These are phyloP conservation scores for Drosophila nigritarsus DNA, from an alignment of 2,888 invertebrate genomes.

Conservation along the genomic window DNA sequence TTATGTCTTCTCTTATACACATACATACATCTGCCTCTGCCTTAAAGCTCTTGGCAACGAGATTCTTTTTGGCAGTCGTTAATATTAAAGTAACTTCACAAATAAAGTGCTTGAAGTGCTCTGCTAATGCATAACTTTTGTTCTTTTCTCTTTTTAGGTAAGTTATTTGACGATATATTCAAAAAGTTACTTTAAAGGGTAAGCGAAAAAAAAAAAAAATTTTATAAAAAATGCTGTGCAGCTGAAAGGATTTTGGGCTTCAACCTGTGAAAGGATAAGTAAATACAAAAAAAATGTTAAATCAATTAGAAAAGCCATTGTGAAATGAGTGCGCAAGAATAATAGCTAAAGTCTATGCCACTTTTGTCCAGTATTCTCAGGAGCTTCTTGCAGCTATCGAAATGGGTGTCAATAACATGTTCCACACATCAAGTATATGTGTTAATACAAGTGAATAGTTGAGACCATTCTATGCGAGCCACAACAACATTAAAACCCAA, in stretches of 20 bases:
- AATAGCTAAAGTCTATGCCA: not conserved
- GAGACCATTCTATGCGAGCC: no score
- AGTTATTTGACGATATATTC: constrained; percentile 16
- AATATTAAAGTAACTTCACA: constrained; percentile 15
- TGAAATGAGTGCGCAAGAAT: not conserved
- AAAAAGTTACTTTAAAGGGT: constrained; percentile 3
- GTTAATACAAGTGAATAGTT: no score
- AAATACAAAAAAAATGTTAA: not conserved
- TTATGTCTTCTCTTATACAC: constrained; percentile 30
- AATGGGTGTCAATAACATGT: not conserved
- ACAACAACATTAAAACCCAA: not conserved
- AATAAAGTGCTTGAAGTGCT: not conserved
- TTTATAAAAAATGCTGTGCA: not conserved
- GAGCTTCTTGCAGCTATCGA: not conserved
- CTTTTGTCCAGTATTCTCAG: not conserved
- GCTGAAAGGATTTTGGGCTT: not conserved
- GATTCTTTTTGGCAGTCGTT: constrained; percentile 4
- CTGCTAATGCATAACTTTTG: constrained; percentile 12
- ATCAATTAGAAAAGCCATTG: not conserved
- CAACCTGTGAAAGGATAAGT: not conserved
- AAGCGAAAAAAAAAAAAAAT: not conserved
- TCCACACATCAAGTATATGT: not conserved
- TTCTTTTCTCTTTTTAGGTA: constrained; percentile 37
- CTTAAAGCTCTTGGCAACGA: not conserved
- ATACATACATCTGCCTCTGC: no score